These are phyloP conservation scores for Eutrigla gurnardus DNA, from an alignment of 2,797 vertebrate species.

Conservation along the genomic window DNA sequence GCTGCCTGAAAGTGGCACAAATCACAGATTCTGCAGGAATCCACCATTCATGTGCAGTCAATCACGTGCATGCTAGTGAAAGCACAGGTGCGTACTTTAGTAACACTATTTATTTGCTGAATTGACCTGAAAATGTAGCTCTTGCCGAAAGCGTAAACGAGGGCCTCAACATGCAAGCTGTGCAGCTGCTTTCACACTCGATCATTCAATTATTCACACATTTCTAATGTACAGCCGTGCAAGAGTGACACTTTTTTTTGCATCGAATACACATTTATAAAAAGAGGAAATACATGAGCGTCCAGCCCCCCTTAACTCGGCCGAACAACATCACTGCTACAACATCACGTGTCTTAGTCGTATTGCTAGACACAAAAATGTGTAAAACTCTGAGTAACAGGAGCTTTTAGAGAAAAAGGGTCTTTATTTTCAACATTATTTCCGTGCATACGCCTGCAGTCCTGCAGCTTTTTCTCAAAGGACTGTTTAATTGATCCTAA, in stretches of 20 bases:
- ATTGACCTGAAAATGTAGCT: conserved; percentile 38
- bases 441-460: neutral
- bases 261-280: too few species aligned
- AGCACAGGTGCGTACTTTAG: conserved; percentile 25
- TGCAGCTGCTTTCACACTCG: conserved; percentile 58
- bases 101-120: conserved; percentile 28
- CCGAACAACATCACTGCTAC: too few species aligned
- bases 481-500: too few species aligned
- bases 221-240: conserved; percentile 33
- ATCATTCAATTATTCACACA: conserved; percentile 72
- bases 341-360: neutral
- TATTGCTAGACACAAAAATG: neutral
- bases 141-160: conserved; percentile 20
- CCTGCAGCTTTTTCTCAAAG: neutral
- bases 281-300: too few species aligned
- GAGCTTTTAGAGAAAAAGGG: neutral
- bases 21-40: conserved; percentile 37
- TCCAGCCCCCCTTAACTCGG: too few species aligned
- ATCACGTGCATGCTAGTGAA: conserved; percentile 32
- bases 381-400: neutral
- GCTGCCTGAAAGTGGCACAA: conserved; percentile 54
- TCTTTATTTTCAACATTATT: neutral
- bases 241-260: conserved; percentile 33
- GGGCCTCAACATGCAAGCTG: conserved; percentile 50
- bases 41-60: conserved; percentile 15